Base-by-base conservation (phyloP, 2,113 vertebrate species). In the Poicephalus meyeri region DNA sequence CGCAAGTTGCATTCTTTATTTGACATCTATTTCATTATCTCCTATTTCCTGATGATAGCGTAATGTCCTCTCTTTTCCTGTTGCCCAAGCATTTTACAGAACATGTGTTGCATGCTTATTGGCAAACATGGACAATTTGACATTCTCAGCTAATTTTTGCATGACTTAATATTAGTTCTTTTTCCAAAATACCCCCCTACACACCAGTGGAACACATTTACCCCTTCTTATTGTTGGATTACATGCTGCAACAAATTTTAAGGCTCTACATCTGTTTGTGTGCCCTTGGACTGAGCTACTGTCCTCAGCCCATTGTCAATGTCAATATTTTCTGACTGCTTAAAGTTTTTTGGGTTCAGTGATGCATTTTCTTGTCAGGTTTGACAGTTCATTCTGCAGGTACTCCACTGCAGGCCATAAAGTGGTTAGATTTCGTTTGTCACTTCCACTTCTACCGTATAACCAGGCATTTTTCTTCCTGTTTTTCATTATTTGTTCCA, bases 21-120 rank as follows among this genome's bases (percentile, higher is more conserved):
- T 86, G 95, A 86, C 78, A 61, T 93, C 92, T 93, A 91, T 98
- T 98, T 98, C 98, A 97, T 94, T 93, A 97, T 81, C 97, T 91
- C 61, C 94, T 88, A 47, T 95, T 98, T 98, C 98, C 97, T 97
- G 94, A 93, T 37, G 74, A 76, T 64, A 97, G 82, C 26, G 96
- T 97, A 97, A 97, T 98, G 93, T 91, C 83, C 93, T 96, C 91
- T 93, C 95, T 97, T 98, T 98, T 98, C 98, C 98, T 97, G 97
- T 98, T 98, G 86, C 98, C 94, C 96, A 98, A 98, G 97, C 63
- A 91, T 91, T 93, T 95, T 90, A 88, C 94, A 98, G 94, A 97
- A 95, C 95, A 91, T 82, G 25, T 88, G 92, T 97, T 95, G 88
- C 96, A 93, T 21, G 44, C 71, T 86, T 97, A 58, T 93, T 96